These are phyloP conservation scores for Idaea aversata DNA, from an alignment of 2,888 invertebrate genomes.

Conservation along the genomic window DNA sequence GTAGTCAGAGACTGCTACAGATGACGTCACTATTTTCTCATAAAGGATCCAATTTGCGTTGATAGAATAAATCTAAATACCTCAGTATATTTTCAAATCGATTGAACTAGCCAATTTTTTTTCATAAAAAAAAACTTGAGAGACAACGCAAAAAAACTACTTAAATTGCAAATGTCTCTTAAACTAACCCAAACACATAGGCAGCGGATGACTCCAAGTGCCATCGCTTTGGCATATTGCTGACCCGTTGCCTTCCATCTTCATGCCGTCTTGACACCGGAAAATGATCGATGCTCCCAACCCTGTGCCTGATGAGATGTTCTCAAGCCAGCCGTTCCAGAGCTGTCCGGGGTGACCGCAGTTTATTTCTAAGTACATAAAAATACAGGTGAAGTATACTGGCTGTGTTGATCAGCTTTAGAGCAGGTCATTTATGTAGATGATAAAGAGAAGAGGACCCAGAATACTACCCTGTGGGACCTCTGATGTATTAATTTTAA, in stretches of 20 bases:
- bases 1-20: not conserved
- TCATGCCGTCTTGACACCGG: conserved; percentile 95
- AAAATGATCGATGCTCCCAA: conserved; percentile 96
- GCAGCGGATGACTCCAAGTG: conserved; percentile 95
- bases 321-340: conserved; percentile 97
- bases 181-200: conserved; percentile 90
- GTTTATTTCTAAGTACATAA: conserved; percentile 89
- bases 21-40: no score
- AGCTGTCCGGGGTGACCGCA: conserved; percentile 96
- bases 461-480: not conserved
- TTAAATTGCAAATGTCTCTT: not conserved
- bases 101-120: no score
- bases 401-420: not conserved
- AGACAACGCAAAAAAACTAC: no score
- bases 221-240: conserved; percentile 97
- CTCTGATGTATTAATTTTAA: not conserved
- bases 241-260: conserved; percentile 92
- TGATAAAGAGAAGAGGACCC: not conserved
- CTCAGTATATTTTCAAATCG: no score
- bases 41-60: no score
- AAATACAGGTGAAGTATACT: not conserved
- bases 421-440: not conserved
- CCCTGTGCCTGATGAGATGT: conserved; percentile 93
- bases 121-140: no score
- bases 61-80: no score